Base-by-base conservation (phyloP, 2,888 invertebrate genomes). In the Lasioglossum marginatum region DNA sequence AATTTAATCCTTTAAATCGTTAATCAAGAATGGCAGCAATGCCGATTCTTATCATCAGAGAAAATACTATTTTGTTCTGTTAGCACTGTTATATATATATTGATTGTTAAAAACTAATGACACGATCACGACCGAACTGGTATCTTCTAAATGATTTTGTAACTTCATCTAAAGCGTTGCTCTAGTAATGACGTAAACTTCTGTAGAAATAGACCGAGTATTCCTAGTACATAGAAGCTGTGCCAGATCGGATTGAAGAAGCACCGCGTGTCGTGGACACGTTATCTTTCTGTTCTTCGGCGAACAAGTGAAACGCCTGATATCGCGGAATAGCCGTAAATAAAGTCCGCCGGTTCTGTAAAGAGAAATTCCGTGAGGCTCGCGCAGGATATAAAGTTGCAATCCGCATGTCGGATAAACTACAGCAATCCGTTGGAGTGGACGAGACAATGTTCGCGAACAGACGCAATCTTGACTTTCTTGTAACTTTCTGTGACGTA, bases 371-470 rank as follows among this genome's bases (percentile, higher is more conserved):
- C 77, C 74, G 37, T n/a, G 57, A 70, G 74, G 52, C 74, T 40
- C 14, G 43, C 12, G 63, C 60, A 52, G n/a, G 31, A 52, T 31
- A 19, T 71, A 52, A 71, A 85, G 74, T 85, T 78, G 80, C 60
- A 57, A 40, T 60, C 40, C 63, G n/a, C 80, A 81, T 86, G 85
- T 81, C 85, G 72, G 85, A 76, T 63, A 52, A 66, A 68, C 74
- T 74, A 66, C 71, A 78, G 77, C 70, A 40, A 66, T 57, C 45
- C 68, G 43, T 66, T 78, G 45, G 45, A 76, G 78, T 27, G 66
- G 60, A 77, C 77, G 73, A 52, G 23, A 16, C 48, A 19, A 16
- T n/a, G 45, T 37, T 66, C 52, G 45, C 45, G 57, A 40, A 70
- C 10, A n/a, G 72, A 71, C 57, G 68, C 43, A 60, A 84, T 73